Percentiles rank a stretch among this genome's conserved stretches.
These are phyloP conservation scores for Gyps fulvus DNA, from an alignment of 2,113 vertebrate genomes.

Conservation along the genomic window DNA sequence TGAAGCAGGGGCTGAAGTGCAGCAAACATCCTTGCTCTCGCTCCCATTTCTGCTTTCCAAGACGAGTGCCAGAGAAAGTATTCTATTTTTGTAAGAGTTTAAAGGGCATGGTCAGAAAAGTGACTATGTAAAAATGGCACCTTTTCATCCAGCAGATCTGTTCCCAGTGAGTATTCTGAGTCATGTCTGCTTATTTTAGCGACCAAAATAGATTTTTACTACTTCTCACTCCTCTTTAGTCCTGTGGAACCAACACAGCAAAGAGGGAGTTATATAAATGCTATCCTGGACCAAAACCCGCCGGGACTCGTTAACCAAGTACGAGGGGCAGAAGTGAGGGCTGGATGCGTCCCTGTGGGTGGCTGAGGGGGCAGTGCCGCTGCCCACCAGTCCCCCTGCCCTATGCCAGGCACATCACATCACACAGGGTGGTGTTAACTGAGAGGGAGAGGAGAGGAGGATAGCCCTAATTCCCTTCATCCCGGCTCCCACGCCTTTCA, in stretches of 20 bases:
- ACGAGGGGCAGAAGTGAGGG: neutral
- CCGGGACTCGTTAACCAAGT: neutral
- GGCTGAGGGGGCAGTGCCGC: neutral
- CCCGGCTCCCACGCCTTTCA: neutral
- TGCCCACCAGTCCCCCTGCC: neutral
- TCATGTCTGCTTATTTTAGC: conserved; percentile 69
- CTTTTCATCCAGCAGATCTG: conserved; percentile 65
- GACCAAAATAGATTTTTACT: conserved; percentile 68
- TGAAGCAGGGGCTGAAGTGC: neutral
- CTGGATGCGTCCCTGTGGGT: neutral
- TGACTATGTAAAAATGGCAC: conserved; percentile 69
- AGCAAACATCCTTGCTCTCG: neutral
- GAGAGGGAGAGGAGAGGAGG: neutral
- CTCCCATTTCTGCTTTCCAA: conserved; percentile 47
- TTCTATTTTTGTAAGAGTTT: conserved; percentile 64
- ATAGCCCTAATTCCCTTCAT: neutral
- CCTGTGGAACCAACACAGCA: neutral
- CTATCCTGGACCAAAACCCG: neutral
- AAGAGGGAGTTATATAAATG: neutral
- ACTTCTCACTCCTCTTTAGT: conserved; percentile 50
- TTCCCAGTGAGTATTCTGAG: conserved; percentile 67
- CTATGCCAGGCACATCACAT: neutral
- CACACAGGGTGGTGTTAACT: neutral
- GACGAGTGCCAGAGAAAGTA: conserved; percentile 51
- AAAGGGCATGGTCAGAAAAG: conserved; percentile 66